A percentile compares a stretch with the other conserved stretches of the same genome.
Evolutionary conservation across 2,888 invertebrate species (phyloP).

Genomic region (Drosophila rubida): DNA sequence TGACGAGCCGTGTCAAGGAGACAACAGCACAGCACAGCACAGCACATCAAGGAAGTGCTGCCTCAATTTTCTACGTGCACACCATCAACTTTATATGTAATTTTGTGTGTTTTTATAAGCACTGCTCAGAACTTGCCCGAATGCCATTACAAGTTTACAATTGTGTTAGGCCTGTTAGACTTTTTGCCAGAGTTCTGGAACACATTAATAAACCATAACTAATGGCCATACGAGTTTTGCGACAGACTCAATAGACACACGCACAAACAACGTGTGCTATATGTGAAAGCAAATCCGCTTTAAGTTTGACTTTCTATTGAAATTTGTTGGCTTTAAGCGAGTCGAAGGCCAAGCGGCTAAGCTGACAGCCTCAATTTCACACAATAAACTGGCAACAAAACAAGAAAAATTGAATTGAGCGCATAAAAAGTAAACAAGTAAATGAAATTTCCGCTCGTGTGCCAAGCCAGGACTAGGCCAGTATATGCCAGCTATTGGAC

Average conservation of each 20-base stretch:
- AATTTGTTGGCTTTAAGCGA: conserved; percentile 31
- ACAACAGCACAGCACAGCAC: too few species aligned
- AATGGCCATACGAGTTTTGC: conserved; percentile 46
- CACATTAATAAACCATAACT: conserved; percentile 75
- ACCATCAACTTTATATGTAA: conserved; percentile 73
- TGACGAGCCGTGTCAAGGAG: conserved; percentile 66
- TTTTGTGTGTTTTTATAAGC: conserved; percentile 66
- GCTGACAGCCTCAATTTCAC: conserved; percentile 37
- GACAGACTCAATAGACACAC: conserved; percentile 25
- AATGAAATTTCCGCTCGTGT: conserved; percentile 76
- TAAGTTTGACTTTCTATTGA: conserved; percentile 15
- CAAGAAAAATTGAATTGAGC: conserved; percentile 54
- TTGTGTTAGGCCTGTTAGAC: conserved; percentile 59
- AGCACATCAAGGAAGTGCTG: conserved; percentile 29
- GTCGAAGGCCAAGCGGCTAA: conserved; percentile 19
- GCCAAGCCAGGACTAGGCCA: conserved; percentile 12
- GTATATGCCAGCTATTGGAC: not conserved
- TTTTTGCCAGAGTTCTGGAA: conserved; percentile 34
- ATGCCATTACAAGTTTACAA: conserved; percentile 78
- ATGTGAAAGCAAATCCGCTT: conserved; percentile 19
- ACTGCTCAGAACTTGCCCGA: conserved; percentile 58
- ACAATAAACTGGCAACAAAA: conserved; percentile 42
- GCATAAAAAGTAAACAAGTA: conserved; percentile 71
- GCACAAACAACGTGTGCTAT: not conserved
- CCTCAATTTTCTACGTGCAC: conserved; percentile 74